Base-by-base conservation (phyloP, 1,140 invertebrate genomes). In the Acromyrmex echinatior region DNA sequence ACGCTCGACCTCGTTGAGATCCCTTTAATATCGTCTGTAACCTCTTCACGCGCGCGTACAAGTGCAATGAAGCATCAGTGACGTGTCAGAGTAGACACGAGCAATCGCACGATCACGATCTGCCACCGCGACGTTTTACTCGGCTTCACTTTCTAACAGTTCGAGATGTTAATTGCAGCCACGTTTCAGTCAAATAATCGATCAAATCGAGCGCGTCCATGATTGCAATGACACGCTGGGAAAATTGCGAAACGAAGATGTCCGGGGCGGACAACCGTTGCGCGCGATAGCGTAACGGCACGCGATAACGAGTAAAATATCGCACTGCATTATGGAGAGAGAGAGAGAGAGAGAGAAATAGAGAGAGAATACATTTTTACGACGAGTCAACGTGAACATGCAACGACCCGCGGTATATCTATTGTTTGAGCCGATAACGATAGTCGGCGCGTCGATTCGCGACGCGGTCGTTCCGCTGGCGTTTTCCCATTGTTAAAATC, bases 1-100 rank as follows among this genome's bases (percentile, higher is more conserved):
- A 92, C 73, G 87, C 79, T 87, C 86, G 78, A 31, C 35, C 80
- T 70, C 76, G 86, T 68, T 85, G 76, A 89, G 90, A 92, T 93
- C 87, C 92, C 90, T 93, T 92, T 92, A 92, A 91, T 92, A 93
- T 92, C 90, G 81, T 49, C 62, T 66, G 45, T 56, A 10, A 65
- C 87, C 21, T 71, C 73, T 60, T 56, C 18, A 18, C 10, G 21
- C 14, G 56, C 60, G 53, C 49, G 65, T 5, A 56, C 35, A 21
- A 71, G 14, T 31, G 73, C 60, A 79, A 74, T 56, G 79, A 25
- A 86, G 85, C 63, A 35, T 56, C 60, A 62, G 45, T 31, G 65
- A 45, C 35, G 60, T 66, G 87, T 71, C 35, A 71, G 68, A 87
- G 84, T 81, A 84, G 78, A 90, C 87, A 80, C 78, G 63, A 87